Percentiles rank a stretch among this genome's conserved stretches.
Conservation (phyloP, 2,113 vertebrate genomes). For the Phycodurus eques region DNA sequence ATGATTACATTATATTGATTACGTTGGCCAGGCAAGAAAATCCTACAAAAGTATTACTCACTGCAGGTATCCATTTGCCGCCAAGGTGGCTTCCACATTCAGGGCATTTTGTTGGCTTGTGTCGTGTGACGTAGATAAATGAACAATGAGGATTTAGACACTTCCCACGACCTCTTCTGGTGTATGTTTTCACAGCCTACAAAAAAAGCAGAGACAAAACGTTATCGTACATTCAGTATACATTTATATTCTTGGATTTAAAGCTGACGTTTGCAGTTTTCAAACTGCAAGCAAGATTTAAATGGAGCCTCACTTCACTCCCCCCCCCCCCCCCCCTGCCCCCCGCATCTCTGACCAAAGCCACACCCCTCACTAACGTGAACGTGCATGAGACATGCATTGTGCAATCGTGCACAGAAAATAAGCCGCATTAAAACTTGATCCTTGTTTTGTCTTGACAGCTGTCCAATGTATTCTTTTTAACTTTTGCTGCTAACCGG, state of each 20-base stretch:
- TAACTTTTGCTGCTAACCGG: too few species aligned
- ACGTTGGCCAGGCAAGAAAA: neutral
- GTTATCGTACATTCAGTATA: neutral
- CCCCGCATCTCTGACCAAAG: too few species aligned
- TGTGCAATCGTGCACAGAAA: too few species aligned
- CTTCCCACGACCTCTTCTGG: conserved; percentile 88
- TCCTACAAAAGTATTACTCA: conserved; percentile 50
- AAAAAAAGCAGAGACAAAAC: conserved; percentile 18
- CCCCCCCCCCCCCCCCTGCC: too few species aligned
- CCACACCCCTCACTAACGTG: too few species aligned
- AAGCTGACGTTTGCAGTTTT: neutral
- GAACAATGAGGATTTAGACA: conserved; percentile 89
- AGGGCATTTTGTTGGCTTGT: conserved; percentile 92
- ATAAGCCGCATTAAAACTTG: too few species aligned
- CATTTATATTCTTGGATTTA: neutral
- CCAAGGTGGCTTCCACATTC: conserved; percentile 86
- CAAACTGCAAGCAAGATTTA: too few species aligned
- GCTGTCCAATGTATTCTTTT: too few species aligned
- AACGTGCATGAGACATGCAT: too few species aligned
- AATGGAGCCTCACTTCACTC: too few species aligned
- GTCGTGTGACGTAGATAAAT: conserved; percentile 93
- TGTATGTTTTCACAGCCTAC: conserved; percentile 88
- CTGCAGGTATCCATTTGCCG: conserved; percentile 91
- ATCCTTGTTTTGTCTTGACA: too few species aligned
- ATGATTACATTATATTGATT: neutral